phyloP scores from a whole-genome alignment of 1,140 invertebrate species.

The Pseudomyrmex pallidus region DNA sequence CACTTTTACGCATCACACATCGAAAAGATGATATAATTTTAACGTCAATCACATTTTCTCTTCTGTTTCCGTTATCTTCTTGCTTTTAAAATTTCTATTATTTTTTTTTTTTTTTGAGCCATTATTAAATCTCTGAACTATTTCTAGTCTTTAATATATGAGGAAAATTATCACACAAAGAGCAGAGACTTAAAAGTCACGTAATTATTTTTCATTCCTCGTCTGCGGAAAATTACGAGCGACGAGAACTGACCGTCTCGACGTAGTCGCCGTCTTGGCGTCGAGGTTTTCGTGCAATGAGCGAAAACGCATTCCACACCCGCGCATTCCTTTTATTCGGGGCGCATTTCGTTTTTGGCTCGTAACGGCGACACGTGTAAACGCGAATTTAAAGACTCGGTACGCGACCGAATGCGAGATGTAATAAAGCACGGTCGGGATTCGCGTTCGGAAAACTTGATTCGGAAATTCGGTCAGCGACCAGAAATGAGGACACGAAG shows the following conservation, averaged over 20 bases:
- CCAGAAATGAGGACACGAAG: constrained; percentile 7
- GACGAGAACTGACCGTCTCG: not conserved
- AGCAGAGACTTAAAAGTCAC: constrained; percentile 8
- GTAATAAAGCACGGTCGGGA: constrained; percentile 14
- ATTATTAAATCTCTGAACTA: not conserved
- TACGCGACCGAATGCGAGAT: constrained; percentile 8
- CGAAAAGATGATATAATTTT: no score
- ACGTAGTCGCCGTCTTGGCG: constrained; percentile 1
- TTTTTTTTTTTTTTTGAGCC: not conserved
- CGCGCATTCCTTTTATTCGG: constrained; percentile 12
- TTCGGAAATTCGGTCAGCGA: constrained; percentile 42
- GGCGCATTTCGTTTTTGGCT: not conserved
- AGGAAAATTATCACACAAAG: not conserved
- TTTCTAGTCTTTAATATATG: not conserved
- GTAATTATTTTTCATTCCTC: constrained; percentile 19
- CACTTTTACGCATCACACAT: no score
- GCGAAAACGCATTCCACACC: not conserved
- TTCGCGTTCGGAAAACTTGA: constrained; percentile 13
- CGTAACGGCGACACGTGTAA: constrained; percentile 48
- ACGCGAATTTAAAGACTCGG: constrained; percentile 51
- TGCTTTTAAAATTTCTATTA: no score
- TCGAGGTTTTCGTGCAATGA: not conserved
- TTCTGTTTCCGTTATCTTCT: no score
- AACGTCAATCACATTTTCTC: no score
- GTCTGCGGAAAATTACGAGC: constrained; percentile 39